phyloP scores from a whole-genome alignment of 2,888 invertebrate genomes.

The Melinopterus prodromus region DNA sequence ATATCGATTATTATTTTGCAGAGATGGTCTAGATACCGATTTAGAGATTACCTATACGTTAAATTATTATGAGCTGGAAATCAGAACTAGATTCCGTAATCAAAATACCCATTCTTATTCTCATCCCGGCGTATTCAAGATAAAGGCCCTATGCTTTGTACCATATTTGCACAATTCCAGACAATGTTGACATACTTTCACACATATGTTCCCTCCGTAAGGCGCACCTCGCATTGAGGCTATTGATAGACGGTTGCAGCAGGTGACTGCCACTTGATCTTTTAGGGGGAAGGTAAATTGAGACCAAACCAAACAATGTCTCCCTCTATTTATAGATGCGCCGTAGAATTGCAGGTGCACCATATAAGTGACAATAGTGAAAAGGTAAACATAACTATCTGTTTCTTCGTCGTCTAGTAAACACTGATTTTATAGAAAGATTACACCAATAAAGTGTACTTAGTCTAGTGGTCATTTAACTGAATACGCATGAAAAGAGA shows the following conservation, averaged over 20 bases:
- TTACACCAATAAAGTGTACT: too few relatives aligned
- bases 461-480: too few relatives aligned
- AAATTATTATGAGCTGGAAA: too few relatives aligned
- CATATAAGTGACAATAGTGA: not conserved
- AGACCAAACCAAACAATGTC: slow-evolving; percentile 4
- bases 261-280: slow-evolving; percentile 4
- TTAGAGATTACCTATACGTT: too few relatives aligned
- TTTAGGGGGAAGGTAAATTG: not conserved
- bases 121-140: too few relatives aligned
- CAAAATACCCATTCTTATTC: too few relatives aligned
- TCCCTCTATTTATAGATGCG: not conserved
- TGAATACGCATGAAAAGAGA: too few relatives aligned
- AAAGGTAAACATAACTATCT: not conserved
- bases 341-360: not conserved
- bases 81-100: too few relatives aligned
- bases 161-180: not conserved
- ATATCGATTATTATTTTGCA: too few relatives aligned
- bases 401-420: too few relatives aligned
- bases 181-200: not conserved
- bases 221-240: not conserved
- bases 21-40: too few relatives aligned
- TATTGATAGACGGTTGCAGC: slow-evolving; percentile 4
- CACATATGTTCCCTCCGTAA: not conserved
- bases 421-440: too few relatives aligned
- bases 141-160: not conserved